Evolutionary conservation across 2,113 vertebrate species (phyloP), one percentile per base, ranked within the genome.

Genomic region (Numenius arquata): DNA sequence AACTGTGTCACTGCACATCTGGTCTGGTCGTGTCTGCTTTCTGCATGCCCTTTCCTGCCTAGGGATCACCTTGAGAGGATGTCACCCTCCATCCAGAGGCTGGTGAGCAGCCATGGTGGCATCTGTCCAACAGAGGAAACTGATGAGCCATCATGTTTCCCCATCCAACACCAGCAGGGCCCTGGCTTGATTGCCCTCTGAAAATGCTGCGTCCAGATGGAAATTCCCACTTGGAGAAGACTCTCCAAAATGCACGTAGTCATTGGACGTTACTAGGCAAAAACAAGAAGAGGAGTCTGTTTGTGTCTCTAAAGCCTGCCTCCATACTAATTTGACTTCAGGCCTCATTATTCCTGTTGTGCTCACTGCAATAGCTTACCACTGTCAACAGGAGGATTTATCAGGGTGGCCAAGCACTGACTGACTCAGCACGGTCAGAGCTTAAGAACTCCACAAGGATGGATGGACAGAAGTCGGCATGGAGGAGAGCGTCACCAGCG

Each of bases 161-260:
- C 71, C 43, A 67, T 85, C 82, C 85, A 91, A 19, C 55, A 79
- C n/a, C 85, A 93, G 81, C 93, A 91, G 91, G 74, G 67, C 55
- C 38, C 89, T 85, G 88, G 85, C 75, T 97, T 80, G 43, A 94
- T 48, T 73, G 81, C 41, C 85, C 71, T 95, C 87, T 65, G 30
- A 93, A 95, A 96, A 86, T 67, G 38, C 63, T 91, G 85, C 1
- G 1, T 89, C 87, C 95, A 95, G 95, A 89, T 94, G 93, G 93
- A 96, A 96, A 94, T 94, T 95, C 95, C 93, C 88, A 59, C 83
- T 91, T 56, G 75, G 85, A 95, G 93, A 89, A 70, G 89, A 52
- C 40, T 76, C 50, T 90, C 41, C 41, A 36, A 85, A 96, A 65
- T 48, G 66, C 78, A 66, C 0, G 0, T 58, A 88, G 45, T 40